These are phyloP conservation scores for Cyanoderma ruficeps DNA, from an alignment of 2,113 vertebrate species.

Conservation along the genomic window DNA sequence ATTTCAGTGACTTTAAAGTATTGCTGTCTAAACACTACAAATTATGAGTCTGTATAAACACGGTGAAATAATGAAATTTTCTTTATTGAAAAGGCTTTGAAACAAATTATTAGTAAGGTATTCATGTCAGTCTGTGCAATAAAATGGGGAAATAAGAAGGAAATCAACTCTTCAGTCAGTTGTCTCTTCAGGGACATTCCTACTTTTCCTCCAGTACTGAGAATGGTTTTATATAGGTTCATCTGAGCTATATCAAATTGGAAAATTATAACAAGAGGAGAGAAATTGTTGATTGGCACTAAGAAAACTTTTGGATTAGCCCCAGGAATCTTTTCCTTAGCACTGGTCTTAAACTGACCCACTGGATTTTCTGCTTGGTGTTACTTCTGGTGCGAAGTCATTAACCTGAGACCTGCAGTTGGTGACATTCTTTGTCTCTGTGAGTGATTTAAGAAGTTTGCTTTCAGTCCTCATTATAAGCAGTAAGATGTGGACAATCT, in stretches of 20 bases:
- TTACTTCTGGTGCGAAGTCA: background rate
- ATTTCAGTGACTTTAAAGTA: background rate
- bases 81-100: background rate
- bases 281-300: background rate
- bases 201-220: background rate
- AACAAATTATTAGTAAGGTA: background rate
- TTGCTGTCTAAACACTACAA: background rate
- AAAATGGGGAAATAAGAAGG: background rate
- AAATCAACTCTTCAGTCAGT: background rate
- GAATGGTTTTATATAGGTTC: background rate
- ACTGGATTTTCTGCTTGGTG: background rate
- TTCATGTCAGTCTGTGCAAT: background rate
- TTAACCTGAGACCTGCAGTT: background rate
- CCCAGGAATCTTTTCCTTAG: background rate
- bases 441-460: background rate
- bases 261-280: background rate
- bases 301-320: background rate
- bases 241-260: background rate
- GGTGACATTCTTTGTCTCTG: background rate
- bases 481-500: background rate
- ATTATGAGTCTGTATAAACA: background rate
- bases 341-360: background rate
- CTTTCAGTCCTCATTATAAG: background rate
- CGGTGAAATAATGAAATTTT: background rate
- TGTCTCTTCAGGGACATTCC: background rate